phyloP scores from a whole-genome alignment of 2,797 vertebrate species.

The Cheirogaleus major region DNA sequence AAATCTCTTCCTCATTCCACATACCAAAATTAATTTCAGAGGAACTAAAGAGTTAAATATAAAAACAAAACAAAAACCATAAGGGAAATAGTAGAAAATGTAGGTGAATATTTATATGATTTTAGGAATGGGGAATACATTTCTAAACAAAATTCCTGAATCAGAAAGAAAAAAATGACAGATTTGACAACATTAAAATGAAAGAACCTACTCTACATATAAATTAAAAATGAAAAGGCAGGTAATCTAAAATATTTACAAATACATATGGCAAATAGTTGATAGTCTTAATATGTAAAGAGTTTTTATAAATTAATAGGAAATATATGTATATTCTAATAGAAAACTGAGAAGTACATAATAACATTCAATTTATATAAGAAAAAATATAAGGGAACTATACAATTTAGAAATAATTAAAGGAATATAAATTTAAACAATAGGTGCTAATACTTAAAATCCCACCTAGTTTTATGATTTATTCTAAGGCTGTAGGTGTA shows the following conservation, averaged over 20 bases:
- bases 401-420: conserved; percentile 19
- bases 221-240: not conserved
- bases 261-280: not conserved
- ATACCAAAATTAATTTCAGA: not conserved
- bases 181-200: not conserved
- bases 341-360: not conserved
- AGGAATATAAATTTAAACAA: not conserved
- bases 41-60: not conserved
- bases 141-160: not conserved
- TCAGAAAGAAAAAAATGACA: not conserved
- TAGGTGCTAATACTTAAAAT: not conserved
- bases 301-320: not conserved
- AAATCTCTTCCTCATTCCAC: not conserved
- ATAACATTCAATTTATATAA: not conserved
- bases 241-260: conserved; percentile 17
- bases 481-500: not conserved
- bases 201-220: not conserved
- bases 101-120: not conserved
- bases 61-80: not conserved
- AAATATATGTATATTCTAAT: not conserved
- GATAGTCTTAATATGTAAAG: not conserved
- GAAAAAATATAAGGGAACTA: not conserved
- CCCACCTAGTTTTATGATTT: not conserved
- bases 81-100: not conserved
- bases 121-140: not conserved